Conservation (phyloP, 2,797 vertebrate species). For the Enteromius fasciolatus region DNA sequence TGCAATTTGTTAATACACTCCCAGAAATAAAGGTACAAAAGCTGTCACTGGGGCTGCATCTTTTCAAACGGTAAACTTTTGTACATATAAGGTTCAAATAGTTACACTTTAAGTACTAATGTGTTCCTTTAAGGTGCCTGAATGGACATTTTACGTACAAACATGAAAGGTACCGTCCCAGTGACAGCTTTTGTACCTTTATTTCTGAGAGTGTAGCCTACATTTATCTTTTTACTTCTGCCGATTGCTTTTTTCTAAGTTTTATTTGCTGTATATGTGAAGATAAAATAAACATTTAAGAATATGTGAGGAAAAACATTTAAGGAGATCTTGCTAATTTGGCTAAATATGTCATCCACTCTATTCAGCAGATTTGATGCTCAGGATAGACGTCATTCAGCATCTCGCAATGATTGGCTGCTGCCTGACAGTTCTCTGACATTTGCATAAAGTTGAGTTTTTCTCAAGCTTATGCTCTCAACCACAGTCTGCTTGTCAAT, state of each 20-base stretch:
- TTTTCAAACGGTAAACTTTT: too few species aligned
- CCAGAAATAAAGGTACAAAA: too few species aligned
- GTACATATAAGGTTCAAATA: too few species aligned
- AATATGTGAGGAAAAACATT: neutral
- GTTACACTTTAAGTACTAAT: too few species aligned
- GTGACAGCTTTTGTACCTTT: too few species aligned
- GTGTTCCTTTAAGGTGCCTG: too few species aligned
- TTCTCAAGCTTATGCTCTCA: neutral
- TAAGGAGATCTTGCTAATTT: neutral
- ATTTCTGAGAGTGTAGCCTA: too few species aligned
- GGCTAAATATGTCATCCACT: neutral
- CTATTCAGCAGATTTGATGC: neutral
- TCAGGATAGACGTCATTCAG: neutral
- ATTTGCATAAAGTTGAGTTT: conserved; percentile 9
- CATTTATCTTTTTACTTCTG: neutral
- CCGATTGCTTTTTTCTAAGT: neutral
- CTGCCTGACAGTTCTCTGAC: neutral
- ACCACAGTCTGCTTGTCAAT: neutral
- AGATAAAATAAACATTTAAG: neutral
- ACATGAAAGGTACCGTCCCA: too few species aligned
- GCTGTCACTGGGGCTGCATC: too few species aligned
- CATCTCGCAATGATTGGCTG: neutral
- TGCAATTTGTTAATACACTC: too few species aligned
- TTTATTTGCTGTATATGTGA: neutral
- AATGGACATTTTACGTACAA: too few species aligned